A percentile compares a stretch with the other conserved stretches of the same genome.
phyloP scores from a whole-genome alignment of 2,113 vertebrate species.

The Podarcis raffonei region DNA sequence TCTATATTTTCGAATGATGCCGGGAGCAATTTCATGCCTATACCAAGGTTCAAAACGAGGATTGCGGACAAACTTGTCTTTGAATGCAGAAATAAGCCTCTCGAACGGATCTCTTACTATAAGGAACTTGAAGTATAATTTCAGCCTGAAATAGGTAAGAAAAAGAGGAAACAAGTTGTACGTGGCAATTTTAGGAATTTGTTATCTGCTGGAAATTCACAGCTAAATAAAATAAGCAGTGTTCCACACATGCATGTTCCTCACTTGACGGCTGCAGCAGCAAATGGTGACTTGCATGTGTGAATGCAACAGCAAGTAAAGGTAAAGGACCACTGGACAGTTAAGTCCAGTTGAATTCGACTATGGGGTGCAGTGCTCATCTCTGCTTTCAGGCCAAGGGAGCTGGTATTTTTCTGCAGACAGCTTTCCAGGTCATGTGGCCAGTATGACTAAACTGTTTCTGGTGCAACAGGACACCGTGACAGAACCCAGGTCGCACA shows the following conservation, averaged over 20 bases:
- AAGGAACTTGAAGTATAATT: constrained; percentile 96
- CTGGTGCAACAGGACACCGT: no score
- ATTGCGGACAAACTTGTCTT: constrained; percentile 97
- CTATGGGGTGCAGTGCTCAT: no score
- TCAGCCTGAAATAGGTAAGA: constrained; percentile 79
- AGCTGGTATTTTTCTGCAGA: no score
- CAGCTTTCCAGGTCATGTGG: no score
- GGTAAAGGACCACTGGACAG: no score
- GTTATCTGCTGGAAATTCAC: neutral
- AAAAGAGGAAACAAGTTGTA: constrained; percentile 38
- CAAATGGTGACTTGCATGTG: neutral
- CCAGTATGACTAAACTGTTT: no score
- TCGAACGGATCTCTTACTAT: constrained; percentile 98
- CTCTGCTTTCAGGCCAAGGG: no score
- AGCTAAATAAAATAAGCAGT: neutral
- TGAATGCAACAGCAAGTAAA: neutral
- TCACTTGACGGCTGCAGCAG: neutral
- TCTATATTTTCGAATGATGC: constrained; percentile 93
- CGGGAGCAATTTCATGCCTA: constrained; percentile 92
- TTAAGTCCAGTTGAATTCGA: no score
- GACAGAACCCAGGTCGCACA: no score
- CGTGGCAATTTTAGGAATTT: neutral
- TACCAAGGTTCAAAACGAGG: constrained; percentile 98
- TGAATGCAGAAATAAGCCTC: constrained; percentile 95
- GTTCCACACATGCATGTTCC: neutral